A percentile compares a stretch with the other conserved stretches of the same genome.
Conservation (phyloP, 1,140 invertebrate species). For the Penaeus japonicus region DNA sequence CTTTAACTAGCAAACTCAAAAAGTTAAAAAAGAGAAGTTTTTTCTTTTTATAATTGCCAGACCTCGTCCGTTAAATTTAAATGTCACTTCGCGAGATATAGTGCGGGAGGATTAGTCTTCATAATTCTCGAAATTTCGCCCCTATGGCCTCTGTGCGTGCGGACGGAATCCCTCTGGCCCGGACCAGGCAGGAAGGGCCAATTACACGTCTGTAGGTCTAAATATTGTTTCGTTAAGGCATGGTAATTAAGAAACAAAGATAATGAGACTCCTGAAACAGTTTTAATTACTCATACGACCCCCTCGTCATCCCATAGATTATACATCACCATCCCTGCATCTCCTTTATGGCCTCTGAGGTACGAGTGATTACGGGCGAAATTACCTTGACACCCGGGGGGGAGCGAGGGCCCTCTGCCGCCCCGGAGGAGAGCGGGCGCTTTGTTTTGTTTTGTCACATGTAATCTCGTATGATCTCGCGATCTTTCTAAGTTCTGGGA, state of each 20-base stretch:
- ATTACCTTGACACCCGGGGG: too few relatives aligned
- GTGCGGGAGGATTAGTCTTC: too few relatives aligned
- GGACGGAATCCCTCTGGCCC: too few relatives aligned
- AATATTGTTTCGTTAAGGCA: constrained; percentile 44
- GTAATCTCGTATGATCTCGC: neutral
- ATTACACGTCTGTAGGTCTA: neutral
- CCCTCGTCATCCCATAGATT: constrained; percentile 28
- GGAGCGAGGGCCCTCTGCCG: too few relatives aligned
- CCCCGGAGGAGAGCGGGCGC: neutral
- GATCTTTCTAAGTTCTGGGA: neutral
- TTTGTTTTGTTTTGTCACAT: constrained; percentile 6
- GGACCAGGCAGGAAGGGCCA: too few relatives aligned
- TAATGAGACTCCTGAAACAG: constrained; percentile 40
- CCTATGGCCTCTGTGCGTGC: too few relatives aligned
- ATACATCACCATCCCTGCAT: neutral
- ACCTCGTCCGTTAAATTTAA: neutral
- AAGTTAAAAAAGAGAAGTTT: neutral
- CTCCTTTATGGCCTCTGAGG: neutral
- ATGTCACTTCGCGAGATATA: too few relatives aligned
- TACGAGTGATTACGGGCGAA: neutral
- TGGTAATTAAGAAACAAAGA: constrained; percentile 46
- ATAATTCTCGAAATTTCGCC: too few relatives aligned
- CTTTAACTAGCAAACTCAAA: neutral
- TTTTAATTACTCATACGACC: constrained; percentile 44
- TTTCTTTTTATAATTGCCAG: neutral